These are phyloP conservation scores for Hydrotaea diabolus DNA, from an alignment of 2,888 invertebrate species.

Conservation along the genomic window DNA sequence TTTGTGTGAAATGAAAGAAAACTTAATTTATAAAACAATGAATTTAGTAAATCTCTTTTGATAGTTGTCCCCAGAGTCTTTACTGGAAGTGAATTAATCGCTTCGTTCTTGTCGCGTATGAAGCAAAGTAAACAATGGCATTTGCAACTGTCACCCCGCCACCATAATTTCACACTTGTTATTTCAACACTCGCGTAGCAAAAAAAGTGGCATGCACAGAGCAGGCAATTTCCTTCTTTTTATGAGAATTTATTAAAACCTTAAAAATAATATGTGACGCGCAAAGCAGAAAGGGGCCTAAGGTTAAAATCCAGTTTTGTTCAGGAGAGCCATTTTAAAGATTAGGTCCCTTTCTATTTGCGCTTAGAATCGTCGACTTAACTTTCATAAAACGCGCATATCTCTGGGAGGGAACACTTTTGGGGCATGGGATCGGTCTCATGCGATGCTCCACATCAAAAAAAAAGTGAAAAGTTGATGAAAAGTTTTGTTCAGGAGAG, in stretches of 20 bases:
- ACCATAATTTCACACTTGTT: conserved; percentile 77
- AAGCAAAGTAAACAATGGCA: conserved; percentile 22
- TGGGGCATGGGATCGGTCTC: too few species aligned
- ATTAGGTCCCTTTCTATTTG: too few species aligned
- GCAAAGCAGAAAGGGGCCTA: too few species aligned
- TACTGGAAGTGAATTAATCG: conserved; percentile 51
- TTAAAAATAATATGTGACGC: too few species aligned
- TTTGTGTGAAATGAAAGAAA: conserved; percentile 28
- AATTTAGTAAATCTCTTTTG: conserved; percentile 66
- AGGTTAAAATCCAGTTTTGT: too few species aligned
- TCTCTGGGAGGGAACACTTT: too few species aligned
- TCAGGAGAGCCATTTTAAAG: too few species aligned
- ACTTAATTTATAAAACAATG: conserved; percentile 61
- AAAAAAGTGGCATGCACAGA: conserved; percentile 78
- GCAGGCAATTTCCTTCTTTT: conserved; percentile 69
- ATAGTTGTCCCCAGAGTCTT: conserved; percentile 69
- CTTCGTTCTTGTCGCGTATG: conserved; percentile 5
- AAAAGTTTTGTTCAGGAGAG: too few species aligned
- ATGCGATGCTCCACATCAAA: too few species aligned
- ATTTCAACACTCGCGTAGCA: conserved; percentile 58
- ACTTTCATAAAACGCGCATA: too few species aligned
- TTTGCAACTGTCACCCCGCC: conserved; percentile 45
- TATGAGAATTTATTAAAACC: conserved; percentile 67
- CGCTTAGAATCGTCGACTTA: too few species aligned
- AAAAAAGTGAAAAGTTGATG: too few species aligned